Conservation (phyloP, 2,797 vertebrate genomes). For the Melanotaenia pygmaea region DNA sequence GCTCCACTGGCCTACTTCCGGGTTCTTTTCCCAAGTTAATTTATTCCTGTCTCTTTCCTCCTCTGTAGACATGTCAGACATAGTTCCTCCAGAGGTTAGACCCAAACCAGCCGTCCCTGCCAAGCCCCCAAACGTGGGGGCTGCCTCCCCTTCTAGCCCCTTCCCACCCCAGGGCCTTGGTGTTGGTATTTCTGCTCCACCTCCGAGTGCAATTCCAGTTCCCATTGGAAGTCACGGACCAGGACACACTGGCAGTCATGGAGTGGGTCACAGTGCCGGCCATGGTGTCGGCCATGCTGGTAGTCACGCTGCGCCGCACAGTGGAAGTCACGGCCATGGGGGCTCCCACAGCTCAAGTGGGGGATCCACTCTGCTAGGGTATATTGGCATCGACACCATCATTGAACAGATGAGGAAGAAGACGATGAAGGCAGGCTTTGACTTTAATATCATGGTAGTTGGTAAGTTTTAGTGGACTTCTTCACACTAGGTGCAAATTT, state of each 20-base stretch:
- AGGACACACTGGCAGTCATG: constrained; percentile 25
- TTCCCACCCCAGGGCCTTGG: constrained; percentile 74
- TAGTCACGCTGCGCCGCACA: constrained; percentile 44
- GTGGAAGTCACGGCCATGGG: constrained; percentile 49
- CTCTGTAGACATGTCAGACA: constrained; percentile 92
- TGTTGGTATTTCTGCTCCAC: constrained; percentile 36
- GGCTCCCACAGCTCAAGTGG: constrained; percentile 60
- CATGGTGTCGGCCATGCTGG: constrained; percentile 38
- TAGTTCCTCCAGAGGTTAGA: constrained; percentile 91
- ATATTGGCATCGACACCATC: constrained; percentile 97
- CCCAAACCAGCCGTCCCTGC: constrained; percentile 93
- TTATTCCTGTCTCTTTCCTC: constrained; percentile 25
- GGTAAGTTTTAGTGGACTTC: constrained; percentile 83
- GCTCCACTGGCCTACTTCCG: constrained; percentile 58
- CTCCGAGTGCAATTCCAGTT: constrained; percentile 72
- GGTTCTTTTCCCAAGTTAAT: background rate
- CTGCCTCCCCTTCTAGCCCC: constrained; percentile 71
- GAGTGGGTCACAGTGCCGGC: constrained; percentile 11
- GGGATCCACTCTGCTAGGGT: constrained; percentile 89
- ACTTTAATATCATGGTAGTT: constrained; percentile 99
- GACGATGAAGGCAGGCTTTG: constrained; percentile 98
- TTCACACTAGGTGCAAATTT: background rate
- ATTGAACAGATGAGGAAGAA: constrained; percentile 99
- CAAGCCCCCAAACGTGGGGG: constrained; percentile 88
- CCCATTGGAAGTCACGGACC: constrained; percentile 66